phyloP scores from a whole-genome alignment of 2,797 vertebrate genomes.

The Philypnodon macrostomus region DNA sequence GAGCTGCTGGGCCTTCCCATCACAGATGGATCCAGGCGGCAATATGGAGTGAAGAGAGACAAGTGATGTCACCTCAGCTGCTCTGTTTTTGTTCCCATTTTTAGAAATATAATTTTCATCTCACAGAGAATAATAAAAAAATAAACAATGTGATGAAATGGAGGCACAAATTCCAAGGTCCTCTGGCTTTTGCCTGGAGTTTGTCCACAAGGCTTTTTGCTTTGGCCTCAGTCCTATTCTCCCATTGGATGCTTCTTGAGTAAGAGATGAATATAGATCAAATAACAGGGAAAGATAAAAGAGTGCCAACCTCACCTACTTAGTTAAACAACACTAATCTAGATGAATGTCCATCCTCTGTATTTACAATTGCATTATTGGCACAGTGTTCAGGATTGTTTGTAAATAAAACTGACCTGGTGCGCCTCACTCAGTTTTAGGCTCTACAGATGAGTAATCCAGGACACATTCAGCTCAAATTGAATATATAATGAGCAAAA shows the following conservation, averaged over 20 bases:
- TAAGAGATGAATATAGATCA: conserved; percentile 28
- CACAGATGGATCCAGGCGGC: not conserved
- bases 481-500: no score
- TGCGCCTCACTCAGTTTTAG: not conserved
- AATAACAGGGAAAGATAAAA: conserved; percentile 12
- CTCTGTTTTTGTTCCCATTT: conserved; percentile 8
- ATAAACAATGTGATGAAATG: not conserved
- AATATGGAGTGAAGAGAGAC: conserved; percentile 15
- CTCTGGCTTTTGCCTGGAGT: conserved; percentile 28
- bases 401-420: not conserved
- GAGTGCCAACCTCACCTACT: conserved; percentile 11
- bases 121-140: conserved; percentile 5
- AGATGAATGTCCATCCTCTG: conserved; percentile 33
- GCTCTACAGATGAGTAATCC: no score
- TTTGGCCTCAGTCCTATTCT: conserved; percentile 27
- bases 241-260: conserved; percentile 24
- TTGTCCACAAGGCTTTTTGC: conserved; percentile 16
- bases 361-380: conserved; percentile 11
- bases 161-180: conserved; percentile 8
- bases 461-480: no score
- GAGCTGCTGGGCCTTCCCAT: conserved; percentile 16
- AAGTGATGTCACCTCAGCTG: conserved; percentile 19
- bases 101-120: not conserved
- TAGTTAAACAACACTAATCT: conserved; percentile 17
- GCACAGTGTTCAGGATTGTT: not conserved